Conservation (phyloP, 2,113 vertebrate genomes). For the Mustela nigripes region DNA sequence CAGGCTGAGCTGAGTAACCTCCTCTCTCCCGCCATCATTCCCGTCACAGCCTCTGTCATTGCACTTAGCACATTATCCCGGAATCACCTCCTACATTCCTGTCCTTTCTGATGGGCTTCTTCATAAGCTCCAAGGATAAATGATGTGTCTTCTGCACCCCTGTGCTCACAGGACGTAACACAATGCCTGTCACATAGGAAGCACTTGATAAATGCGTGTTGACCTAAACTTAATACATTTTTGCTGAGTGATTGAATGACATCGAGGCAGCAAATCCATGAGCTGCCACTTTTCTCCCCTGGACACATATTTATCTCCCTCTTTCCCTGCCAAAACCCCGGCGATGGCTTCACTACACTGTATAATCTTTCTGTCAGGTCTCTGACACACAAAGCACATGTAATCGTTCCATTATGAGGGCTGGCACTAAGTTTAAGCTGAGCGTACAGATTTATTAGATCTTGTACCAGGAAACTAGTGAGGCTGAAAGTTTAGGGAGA, state of each 20-base stretch:
- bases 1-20: neutral
- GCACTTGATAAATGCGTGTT: constrained; percentile 75
- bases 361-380: constrained; percentile 84
- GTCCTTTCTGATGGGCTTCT: constrained; percentile 18
- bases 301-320: constrained; percentile 81
- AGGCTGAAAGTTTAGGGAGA: constrained; percentile 55
- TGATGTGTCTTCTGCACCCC: constrained; percentile 41
- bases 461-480: constrained; percentile 74
- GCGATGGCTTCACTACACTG: constrained; percentile 69
- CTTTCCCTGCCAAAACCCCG: constrained; percentile 76
- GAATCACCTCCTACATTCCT: neutral
- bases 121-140: constrained; percentile 59
- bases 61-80: neutral
- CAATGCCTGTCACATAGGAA: constrained; percentile 59
- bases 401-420: constrained; percentile 82
- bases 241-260: constrained; percentile 81
- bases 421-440: constrained; percentile 73
- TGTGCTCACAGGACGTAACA: neutral
- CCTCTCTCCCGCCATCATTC: neutral
- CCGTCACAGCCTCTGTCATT: neutral
- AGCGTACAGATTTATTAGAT: constrained; percentile 79
- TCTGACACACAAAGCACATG: constrained; percentile 81
- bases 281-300: constrained; percentile 74
- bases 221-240: constrained; percentile 83
- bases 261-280: constrained; percentile 48